Percentiles rank a stretch among this genome's conserved stretches.
phyloP scores from a whole-genome alignment of 2,113 vertebrate genomes.

The Leptodactylus fuscus region DNA sequence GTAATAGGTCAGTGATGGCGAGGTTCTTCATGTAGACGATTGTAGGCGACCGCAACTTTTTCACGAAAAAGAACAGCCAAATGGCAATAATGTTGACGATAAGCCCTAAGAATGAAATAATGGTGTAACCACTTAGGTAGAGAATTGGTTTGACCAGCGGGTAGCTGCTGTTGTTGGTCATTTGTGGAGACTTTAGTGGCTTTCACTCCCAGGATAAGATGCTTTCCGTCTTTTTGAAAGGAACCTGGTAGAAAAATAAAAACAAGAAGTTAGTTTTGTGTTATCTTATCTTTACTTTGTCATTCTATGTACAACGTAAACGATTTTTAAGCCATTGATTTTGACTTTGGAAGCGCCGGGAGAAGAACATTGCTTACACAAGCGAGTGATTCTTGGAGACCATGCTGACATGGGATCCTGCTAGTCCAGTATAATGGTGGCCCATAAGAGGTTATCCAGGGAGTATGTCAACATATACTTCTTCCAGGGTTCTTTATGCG shows the following conservation, averaged over 20 bases:
- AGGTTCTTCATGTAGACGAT: conserved; percentile 77
- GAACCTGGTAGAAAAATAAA: conserved; percentile 7
- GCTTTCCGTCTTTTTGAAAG: not conserved
- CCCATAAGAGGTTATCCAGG: too few species aligned
- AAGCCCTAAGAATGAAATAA: conserved; percentile 29
- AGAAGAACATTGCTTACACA: too few species aligned
- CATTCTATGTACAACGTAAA: not conserved
- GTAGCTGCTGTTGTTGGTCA: conserved; percentile 18
- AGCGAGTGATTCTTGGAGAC: too few species aligned
- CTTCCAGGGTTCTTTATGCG: too few species aligned
- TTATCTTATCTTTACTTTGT: not conserved
- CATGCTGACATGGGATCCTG: too few species aligned
- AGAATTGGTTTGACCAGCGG: not conserved
- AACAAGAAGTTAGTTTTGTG: not conserved
- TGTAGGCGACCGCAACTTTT: conserved; percentile 70
- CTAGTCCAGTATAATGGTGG: too few species aligned
- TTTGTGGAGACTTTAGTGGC: not conserved
- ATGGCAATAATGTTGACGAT: conserved; percentile 44
- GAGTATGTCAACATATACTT: too few species aligned
- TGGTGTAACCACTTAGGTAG: not conserved
- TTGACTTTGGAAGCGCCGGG: too few species aligned
- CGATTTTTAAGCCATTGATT: too few species aligned
- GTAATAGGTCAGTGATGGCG: conserved; percentile 69
- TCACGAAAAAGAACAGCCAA: conserved; percentile 19
- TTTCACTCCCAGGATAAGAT: not conserved